Evolutionary conservation across 1,140 invertebrate genomes (phyloP).

Genomic region (Chionoecetes opilio): DNA sequence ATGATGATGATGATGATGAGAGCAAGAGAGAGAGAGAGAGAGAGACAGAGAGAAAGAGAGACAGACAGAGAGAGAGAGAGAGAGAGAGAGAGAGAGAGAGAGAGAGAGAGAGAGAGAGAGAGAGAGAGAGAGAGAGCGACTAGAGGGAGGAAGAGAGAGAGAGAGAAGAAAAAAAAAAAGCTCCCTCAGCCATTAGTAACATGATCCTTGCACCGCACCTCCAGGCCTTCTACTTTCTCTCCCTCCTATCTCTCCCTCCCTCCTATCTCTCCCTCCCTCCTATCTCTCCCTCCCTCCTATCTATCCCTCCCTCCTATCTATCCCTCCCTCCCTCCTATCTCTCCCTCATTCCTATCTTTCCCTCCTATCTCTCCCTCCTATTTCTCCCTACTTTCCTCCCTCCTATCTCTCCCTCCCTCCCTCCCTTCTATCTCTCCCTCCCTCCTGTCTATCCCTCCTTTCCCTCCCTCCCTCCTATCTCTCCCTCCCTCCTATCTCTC

Average conservation of each 20-base stretch:
- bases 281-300: not conserved
- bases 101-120: too few species aligned
- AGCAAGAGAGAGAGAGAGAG: conserved; percentile 36
- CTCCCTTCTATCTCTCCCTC: not conserved
- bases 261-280: not conserved
- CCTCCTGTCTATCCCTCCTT: not conserved
- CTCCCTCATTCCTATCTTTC: not conserved
- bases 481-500: not conserved
- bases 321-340: not conserved
- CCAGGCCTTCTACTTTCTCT: not conserved
- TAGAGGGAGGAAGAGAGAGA: too few species aligned
- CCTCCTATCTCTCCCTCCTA: not conserved
- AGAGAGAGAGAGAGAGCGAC: too few species aligned
- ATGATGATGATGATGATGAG: not conserved
- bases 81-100: conserved; percentile 17
- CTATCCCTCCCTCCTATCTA: too few species aligned
- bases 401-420: not conserved
- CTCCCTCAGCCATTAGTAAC: not conserved
- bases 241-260: not conserved
- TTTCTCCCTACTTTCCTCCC: not conserved
- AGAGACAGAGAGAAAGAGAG: conserved; percentile 41
- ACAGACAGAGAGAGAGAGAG: conserved; percentile 31
- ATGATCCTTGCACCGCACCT: not conserved
- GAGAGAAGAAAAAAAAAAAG: not conserved
- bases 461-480: not conserved